These are phyloP conservation scores for Caenorhabditis sp. DNA, from an alignment of 2,888 invertebrate genomes.

Conservation along the genomic window DNA sequence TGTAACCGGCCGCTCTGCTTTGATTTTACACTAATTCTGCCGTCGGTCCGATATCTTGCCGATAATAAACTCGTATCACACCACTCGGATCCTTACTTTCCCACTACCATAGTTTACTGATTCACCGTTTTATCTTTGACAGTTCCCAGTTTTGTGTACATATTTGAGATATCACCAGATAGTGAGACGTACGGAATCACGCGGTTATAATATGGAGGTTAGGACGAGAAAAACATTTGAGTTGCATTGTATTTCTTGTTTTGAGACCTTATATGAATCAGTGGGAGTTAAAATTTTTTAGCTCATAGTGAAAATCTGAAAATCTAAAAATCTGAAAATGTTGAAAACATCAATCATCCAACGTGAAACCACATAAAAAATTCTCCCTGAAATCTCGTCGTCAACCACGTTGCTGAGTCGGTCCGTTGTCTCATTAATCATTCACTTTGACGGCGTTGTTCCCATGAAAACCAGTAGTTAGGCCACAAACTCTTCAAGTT, in stretches of 20 bases:
- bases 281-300: too few species aligned
- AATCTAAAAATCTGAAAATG: neutral
- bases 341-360: neutral
- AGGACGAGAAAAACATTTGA: slow-evolving; percentile 49
- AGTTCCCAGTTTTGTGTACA: neutral
- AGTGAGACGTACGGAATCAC: slow-evolving; percentile 31
- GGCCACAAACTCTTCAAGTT: neutral
- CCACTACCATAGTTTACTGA: too few species aligned
- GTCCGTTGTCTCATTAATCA: neutral
- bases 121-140: too few species aligned
- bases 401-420: too few species aligned
- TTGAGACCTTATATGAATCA: too few species aligned
- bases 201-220: slow-evolving; percentile 17
- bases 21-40: slow-evolving; percentile 53
- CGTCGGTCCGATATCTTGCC: slow-evolving; percentile 36
- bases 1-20: slow-evolving; percentile 27
- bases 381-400: neutral
- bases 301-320: neutral
- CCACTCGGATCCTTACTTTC: neutral
- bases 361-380: neutral
- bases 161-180: slow-evolving; percentile 21
- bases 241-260: slow-evolving; percentile 43
- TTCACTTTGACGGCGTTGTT: slow-evolving; percentile 7
- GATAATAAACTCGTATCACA: slow-evolving; percentile 8
- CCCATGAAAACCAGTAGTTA: neutral